Evolutionary conservation across 2,797 vertebrate genomes (phyloP), one percentile per base, ranked within the genome.

Genomic region (Crocidura indochinensis): DNA sequence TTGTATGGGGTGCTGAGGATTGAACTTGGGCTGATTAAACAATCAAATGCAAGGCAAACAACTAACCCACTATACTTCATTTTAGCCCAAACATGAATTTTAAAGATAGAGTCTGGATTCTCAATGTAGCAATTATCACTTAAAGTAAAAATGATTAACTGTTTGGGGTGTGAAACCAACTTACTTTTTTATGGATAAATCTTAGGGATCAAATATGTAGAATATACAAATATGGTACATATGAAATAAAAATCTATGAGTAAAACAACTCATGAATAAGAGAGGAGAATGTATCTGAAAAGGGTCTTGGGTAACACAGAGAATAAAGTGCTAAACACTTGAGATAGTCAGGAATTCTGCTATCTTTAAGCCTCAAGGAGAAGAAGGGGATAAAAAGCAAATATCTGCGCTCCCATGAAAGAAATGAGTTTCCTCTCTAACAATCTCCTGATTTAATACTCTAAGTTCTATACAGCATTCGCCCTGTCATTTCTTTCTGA

Each of bases 381-480:
- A 29, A 92, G 84, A 20, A 19, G 56, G 56, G 17, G 19, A 6
- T 17, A 20, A 20, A 60, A 60, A 60, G 22, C 56, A 60, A 60
- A 60, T 20, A 60, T 60, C 56, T 60, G 56, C 19, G 56, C 56
- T 5, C 56, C 56, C 22, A 20, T 60, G 17, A 60, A 60, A 60
- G 53, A 60, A 60, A 60, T 60, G 22, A 60, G 15, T 60, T 20
- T 20, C 56, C 56, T 60, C 56, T 60, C 56, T 60, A 60, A 17
- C 56, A 53, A 96, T 86, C 82, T 95, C 81, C 94, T 95, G 93
- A 79, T 26, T 22, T 68, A 94, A 88, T 74, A 83, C 74, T 11
- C 11, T 17, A 49, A 64, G 0, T 56, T 83, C 79, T 74, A 84
- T 26, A 17, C 93, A 83, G 24, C 44, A 31, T 78, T 6, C 14